Conservation (phyloP, 2,888 invertebrate genomes). For the Chymomyza amoena region DNA sequence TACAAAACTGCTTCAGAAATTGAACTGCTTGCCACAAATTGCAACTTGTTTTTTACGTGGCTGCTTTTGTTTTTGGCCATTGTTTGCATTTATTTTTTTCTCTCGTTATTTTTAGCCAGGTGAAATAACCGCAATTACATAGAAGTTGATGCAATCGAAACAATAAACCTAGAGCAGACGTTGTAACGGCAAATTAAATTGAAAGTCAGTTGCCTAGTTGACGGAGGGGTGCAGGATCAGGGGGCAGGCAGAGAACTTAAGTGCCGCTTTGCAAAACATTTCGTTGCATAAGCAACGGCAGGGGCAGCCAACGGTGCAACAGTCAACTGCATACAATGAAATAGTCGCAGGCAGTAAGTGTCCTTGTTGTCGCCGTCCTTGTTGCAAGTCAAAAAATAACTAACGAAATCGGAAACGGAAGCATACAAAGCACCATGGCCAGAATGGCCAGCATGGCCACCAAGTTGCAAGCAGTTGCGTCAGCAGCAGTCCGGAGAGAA, state of each 20-base stretch:
- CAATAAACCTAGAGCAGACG: slow-evolving; percentile 17
- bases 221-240: not conserved
- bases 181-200: slow-evolving; percentile 41
- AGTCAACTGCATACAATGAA: slow-evolving; percentile 53
- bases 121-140: slow-evolving; percentile 71
- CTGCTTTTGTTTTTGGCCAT: slow-evolving; percentile 52
- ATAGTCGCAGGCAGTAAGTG: slow-evolving; percentile 42
- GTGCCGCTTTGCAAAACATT: slow-evolving; percentile 70
- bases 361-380: slow-evolving; percentile 20
- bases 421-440: slow-evolving; percentile 64
- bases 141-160: slow-evolving; percentile 39
- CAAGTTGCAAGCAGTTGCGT: not conserved
- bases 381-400: slow-evolving; percentile 35
- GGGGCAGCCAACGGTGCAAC: not conserved
- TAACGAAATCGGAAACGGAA: slow-evolving; percentile 70
- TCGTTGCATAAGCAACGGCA: slow-evolving; percentile 50
- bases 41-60: slow-evolving; percentile 66
- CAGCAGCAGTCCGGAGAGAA: not conserved
- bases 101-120: slow-evolving; percentile 65
- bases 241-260: slow-evolving; percentile 49
- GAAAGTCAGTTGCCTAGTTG: slow-evolving; percentile 39
- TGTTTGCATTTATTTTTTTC: no score
- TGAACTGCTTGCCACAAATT: slow-evolving; percentile 71
- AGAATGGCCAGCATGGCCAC: not conserved
- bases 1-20: slow-evolving; percentile 33